Conservation (phyloP, 2,888 invertebrate species). For the Lasiommata megera region DNA sequence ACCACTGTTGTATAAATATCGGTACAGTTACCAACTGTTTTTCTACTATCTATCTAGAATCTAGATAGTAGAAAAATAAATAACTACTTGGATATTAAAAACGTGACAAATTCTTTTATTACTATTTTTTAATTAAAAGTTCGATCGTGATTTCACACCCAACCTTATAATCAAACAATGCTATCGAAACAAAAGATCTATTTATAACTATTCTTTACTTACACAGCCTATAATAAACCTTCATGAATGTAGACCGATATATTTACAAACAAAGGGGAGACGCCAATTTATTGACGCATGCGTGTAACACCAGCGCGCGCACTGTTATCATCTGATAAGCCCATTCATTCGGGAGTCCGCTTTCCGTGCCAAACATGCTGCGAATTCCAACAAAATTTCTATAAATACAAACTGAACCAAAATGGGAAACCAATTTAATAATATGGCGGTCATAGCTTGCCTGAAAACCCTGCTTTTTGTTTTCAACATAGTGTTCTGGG, state of each 20-base stretch:
- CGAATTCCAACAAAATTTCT: constrained; percentile 25
- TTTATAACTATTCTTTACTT: neutral
- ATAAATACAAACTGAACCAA: constrained; percentile 29
- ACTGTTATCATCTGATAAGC: constrained; percentile 28
- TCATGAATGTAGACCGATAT: constrained; percentile 23
- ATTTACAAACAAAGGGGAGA: constrained; percentile 50
- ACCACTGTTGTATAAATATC: no score
- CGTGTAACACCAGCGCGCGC: constrained; percentile 40
- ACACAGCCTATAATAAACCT: constrained; percentile 1
- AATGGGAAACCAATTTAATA: constrained; percentile 88
- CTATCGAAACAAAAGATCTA: neutral
- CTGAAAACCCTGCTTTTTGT: constrained; percentile 89
- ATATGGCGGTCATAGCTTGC: constrained; percentile 87
- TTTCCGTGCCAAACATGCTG: constrained; percentile 28
- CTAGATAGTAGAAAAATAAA: neutral
- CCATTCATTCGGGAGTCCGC: constrained; percentile 21
- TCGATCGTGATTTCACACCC: neutral
- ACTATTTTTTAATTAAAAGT: neutral
- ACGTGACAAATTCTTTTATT: neutral
- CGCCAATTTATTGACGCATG: constrained; percentile 62
- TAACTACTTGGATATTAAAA: neutral
- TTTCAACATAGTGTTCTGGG: constrained; percentile 92
- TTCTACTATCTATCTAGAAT: neutral
- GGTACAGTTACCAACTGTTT: no score
- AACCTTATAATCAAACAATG: neutral